Conservation (phyloP, 2,113 vertebrate species). For the Cyprinodon variegatus region DNA sequence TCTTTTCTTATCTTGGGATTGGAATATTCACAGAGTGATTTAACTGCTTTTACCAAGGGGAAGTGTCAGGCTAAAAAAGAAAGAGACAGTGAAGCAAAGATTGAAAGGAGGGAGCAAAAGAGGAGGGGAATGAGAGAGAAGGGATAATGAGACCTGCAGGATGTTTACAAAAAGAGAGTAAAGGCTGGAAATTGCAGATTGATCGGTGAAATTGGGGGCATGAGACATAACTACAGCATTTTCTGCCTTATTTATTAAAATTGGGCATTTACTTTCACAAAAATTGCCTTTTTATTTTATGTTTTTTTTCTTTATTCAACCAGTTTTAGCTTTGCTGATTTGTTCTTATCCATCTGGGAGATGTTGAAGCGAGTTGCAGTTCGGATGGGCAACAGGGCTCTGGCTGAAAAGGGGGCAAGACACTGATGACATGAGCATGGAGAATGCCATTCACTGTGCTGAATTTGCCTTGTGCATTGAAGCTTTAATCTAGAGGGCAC, state of each 20-base stretch:
- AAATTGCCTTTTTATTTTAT: conserved; percentile 19
- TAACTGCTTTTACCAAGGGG: conserved; percentile 63
- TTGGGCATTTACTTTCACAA: conserved; percentile 38
- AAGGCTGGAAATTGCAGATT: conserved; percentile 44
- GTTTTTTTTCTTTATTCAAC: conserved; percentile 6
- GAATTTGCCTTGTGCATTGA: conserved; percentile 70
- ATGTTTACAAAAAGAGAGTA: conserved; percentile 49
- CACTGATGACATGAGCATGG: conserved; percentile 65
- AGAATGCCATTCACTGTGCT: conserved; percentile 68
- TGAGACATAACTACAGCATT: conserved; percentile 23
- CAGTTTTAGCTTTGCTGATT: conserved; percentile 9
- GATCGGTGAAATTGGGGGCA: conserved; percentile 34
- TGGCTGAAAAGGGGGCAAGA: conserved; percentile 50
- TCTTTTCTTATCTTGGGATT: conserved; percentile 66
- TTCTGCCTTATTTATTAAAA: conserved; percentile 22
- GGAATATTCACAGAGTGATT: conserved; percentile 78
- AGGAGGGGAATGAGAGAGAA: conserved; percentile 17
- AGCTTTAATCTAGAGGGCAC: conserved; percentile 75
- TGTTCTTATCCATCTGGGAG: conserved; percentile 32
- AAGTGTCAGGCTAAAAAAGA: conserved; percentile 60
- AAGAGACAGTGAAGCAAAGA: conserved; percentile 43
- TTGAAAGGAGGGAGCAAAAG: conserved; percentile 11
- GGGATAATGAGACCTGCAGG: conserved; percentile 48
- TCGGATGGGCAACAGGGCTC: conserved; percentile 20
- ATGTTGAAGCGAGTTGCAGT: conserved; percentile 64